Evolutionary conservation across 1,140 invertebrate genomes (phyloP).

Genomic region (Tetraneura akinire): DNA sequence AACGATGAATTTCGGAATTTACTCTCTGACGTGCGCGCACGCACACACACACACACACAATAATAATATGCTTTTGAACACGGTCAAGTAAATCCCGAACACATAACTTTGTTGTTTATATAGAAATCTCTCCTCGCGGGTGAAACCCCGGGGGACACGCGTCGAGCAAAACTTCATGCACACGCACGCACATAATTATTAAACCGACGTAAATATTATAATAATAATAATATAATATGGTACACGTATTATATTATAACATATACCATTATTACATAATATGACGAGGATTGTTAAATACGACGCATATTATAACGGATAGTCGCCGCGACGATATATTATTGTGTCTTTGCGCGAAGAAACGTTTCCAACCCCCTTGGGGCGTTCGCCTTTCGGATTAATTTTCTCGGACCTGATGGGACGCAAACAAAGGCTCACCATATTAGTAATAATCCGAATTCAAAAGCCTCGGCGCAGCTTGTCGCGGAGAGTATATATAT

Average conservation of each 20-base stretch:
- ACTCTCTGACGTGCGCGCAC: background rate
- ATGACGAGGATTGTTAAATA: conserved; percentile 24
- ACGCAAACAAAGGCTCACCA: background rate
- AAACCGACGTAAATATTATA: conserved; percentile 35
- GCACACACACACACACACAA: too few relatives aligned
- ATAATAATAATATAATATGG: too few relatives aligned
- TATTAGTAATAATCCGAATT: too few relatives aligned
- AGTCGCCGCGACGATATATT: background rate
- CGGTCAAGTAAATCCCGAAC: conserved; percentile 45
- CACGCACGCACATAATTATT: conserved; percentile 4
- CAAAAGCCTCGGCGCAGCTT: too few relatives aligned
- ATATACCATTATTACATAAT: too few relatives aligned
- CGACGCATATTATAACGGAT: too few relatives aligned
- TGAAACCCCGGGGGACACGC: conserved; percentile 31
- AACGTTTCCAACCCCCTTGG: conserved; percentile 2
- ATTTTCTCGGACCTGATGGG: conserved; percentile 34
- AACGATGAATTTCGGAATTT: conserved; percentile 33
- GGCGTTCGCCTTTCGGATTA: conserved; percentile 23
- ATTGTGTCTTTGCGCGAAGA: conserved; percentile 3
- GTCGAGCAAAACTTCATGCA: conserved; percentile 15
- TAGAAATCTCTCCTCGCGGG: conserved; percentile 33
- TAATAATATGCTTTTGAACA: conserved; percentile 31
- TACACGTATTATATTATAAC: too few relatives aligned
- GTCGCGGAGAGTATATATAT: too few relatives aligned
- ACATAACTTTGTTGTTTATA: conserved; percentile 47